These are phyloP conservation scores for Drosophila sturtevanti DNA, from an alignment of 1,140 invertebrate genomes.

Conservation along the genomic window DNA sequence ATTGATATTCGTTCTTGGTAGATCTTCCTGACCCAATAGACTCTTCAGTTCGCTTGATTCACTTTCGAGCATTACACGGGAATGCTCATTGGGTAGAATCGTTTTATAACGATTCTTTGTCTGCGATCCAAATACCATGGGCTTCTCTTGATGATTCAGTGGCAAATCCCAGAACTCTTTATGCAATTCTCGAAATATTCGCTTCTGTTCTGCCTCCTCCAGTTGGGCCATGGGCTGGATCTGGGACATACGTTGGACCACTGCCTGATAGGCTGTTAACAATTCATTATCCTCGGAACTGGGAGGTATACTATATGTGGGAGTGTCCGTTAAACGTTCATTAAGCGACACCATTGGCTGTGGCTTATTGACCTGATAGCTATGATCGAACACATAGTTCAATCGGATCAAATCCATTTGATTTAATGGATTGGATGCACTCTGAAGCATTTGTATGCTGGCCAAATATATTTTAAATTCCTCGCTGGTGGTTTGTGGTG, in stretches of 20 bases:
- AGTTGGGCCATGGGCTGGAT: constrained; percentile 44
- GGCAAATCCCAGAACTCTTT: constrained; percentile 97
- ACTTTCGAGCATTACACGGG: constrained; percentile 87
- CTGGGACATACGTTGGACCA: constrained; percentile 56
- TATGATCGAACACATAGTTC: constrained; percentile 85
- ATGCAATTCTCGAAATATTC: constrained; percentile 90
- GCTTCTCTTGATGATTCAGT: constrained; percentile 93
- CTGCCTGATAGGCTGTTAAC: constrained; percentile 53
- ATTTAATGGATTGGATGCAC: constrained; percentile 85
- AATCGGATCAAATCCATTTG: constrained; percentile 84
- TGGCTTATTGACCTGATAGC: constrained; percentile 69
- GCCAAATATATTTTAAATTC: constrained; percentile 87
- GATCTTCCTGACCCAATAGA: constrained; percentile 41
- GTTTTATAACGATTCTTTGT: constrained; percentile 95
- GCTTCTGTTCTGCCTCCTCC: constrained; percentile 85
- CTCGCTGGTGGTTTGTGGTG: constrained; percentile 86
- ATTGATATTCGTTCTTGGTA: constrained; percentile 14
- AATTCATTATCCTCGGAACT: constrained; percentile 76
- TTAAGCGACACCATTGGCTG: constrained; percentile 62
- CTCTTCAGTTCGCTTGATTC: constrained; percentile 69
- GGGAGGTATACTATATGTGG: constrained; percentile 48
- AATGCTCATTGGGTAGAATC: constrained; percentile 93
- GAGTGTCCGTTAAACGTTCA: constrained; percentile 61
- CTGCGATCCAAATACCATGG: constrained; percentile 93
- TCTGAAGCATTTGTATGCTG: constrained; percentile 88